Percentiles rank a stretch among this genome's conserved stretches.
Evolutionary conservation across 2,888 invertebrate genomes (phyloP).

Genomic region (Chrysolina americana): DNA sequence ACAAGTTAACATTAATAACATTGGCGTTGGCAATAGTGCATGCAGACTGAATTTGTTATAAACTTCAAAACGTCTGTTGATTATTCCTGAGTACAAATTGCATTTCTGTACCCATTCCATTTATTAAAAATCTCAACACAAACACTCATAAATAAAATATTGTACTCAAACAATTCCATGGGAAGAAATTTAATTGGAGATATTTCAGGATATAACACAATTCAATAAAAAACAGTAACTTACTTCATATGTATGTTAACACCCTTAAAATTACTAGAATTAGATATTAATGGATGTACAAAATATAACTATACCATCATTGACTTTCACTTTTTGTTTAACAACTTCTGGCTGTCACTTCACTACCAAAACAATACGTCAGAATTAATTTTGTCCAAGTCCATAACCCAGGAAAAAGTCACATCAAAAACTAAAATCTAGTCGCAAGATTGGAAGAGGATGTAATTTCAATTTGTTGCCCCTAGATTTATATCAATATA

Average conservation of each 20-base stretch:
- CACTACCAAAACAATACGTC: slow-evolving; percentile 36
- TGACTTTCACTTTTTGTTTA: slow-evolving; percentile 57
- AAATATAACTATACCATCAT: slow-evolving; percentile 61
- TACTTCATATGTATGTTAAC: slow-evolving; percentile 56
- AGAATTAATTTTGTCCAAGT: neutral
- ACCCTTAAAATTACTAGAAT: slow-evolving; percentile 59
- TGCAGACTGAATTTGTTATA: too few species aligned
- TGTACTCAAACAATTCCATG: slow-evolving; percentile 33
- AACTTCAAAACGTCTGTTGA: too few species aligned
- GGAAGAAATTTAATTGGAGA: slow-evolving; percentile 48
- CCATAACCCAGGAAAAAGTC: neutral
- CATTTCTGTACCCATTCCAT: too few species aligned
- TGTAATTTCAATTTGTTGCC: too few species aligned
- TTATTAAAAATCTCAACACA: too few species aligned
- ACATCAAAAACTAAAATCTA: neutral
- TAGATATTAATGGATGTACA: slow-evolving; percentile 59
- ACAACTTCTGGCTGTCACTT: slow-evolving; percentile 61
- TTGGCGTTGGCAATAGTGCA: too few species aligned
- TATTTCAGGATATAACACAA: slow-evolving; percentile 50
- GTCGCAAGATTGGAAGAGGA: neutral
- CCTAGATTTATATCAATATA: too few species aligned
- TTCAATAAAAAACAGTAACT: slow-evolving; percentile 58
- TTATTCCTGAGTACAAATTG: too few species aligned
- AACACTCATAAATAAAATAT: neutral
- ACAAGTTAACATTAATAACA: too few species aligned